Evolutionary conservation across 2,797 vertebrate genomes (phyloP), one percentile per base, ranked within the genome.

Genomic region (Streptopelia turtur): DNA sequence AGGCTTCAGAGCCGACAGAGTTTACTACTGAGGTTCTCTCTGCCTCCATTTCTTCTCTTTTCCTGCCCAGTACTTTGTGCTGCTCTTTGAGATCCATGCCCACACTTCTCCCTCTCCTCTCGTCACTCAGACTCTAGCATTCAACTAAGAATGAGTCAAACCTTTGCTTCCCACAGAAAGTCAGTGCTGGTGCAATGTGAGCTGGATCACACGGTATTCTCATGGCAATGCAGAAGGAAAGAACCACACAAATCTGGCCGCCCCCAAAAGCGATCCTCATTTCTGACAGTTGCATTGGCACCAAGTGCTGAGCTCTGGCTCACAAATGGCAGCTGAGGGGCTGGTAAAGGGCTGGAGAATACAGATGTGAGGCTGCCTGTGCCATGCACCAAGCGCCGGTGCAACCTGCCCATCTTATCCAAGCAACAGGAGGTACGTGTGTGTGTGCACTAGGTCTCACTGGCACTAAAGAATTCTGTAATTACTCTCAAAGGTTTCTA

Each of bases 401-500:
- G 45, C 56, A 87, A 14, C 47, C 56, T 11, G 2, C 20, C 64
- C 33, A 5, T 20, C 15, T 28, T 16, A 13, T 24, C 50, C 68
- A 71, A 60, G 56, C 72, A 78, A 49, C 18, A 1, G 66, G n/a
- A 70, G 45, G 35, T 15, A 18, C 1, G 0, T 11, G 39, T 45
- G 35, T 21, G 12, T 6, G 1, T 21, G 18, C 31, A 11, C 11
- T 1, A 0, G 52, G 47, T 56, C 81, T 77, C 63, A 37, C 45
- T 8, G 72, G 55, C 66, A 71, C 33, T 83, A 30, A 70, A 78
- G 31, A 50, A 49, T 66, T 81, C 94, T 87, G 61, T 35, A 93
- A 95, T 94, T 90, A 37, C 61, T 57, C 80, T 64, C 64, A 66
- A 57, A 96, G 87, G 83, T 92, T 95, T 91, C 76, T 83, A 17